Base-by-base conservation (phyloP, 2,888 invertebrate genomes). In the Diaperis boleti region DNA sequence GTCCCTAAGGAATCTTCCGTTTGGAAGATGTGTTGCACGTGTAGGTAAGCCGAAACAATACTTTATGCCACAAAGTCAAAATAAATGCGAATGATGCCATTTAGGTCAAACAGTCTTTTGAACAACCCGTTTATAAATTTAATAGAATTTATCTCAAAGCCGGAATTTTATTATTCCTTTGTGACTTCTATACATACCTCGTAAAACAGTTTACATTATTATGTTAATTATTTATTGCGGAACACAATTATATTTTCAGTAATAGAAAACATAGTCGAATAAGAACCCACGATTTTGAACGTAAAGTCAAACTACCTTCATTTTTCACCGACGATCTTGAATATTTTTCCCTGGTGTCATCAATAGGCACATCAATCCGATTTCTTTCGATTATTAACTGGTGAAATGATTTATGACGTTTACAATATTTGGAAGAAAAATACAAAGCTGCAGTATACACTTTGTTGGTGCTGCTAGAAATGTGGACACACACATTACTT, bases 61-160 rank as follows among this genome's bases (percentile, higher is more conserved):
- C 39, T 54, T 41, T 22, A 41, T 31, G 29, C 41, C 29, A 54
- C 54, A 54, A 54, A 54, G 54, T n/a, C n/a, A n/a, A n/a, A n/a
- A n/a, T n/a, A n/a, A 33, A 42, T 31, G 10, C 31, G 42, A 42
- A 54, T 54, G 41, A 42, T 31, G 54, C 54, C 29, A 31, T 54
- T 54, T 31, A n/a, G 26, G 54, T n/a, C n/a, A n/a, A n/a, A n/a
- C n/a, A n/a, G 11, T 15, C 31, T 41, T n/a, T n/a, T n/a, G n/a
- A n/a, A n/a, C n/a, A 29, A 29, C 45, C 29, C 29, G 20, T 54
- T 41, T 54, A 54, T 42, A 54, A 42, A 54, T 54, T 54, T 41
- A 31, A 42, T 29, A 17, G 42, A 47, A 17, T 31, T n/a, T 2
- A 44, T 4, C 7, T 22, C 22, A 18, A 44, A 18, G 2, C 7